Percentiles rank a stretch among this genome's conserved stretches.
Conservation (phyloP, 2,113 vertebrate genomes). For the Coregonus clupeaformis region DNA sequence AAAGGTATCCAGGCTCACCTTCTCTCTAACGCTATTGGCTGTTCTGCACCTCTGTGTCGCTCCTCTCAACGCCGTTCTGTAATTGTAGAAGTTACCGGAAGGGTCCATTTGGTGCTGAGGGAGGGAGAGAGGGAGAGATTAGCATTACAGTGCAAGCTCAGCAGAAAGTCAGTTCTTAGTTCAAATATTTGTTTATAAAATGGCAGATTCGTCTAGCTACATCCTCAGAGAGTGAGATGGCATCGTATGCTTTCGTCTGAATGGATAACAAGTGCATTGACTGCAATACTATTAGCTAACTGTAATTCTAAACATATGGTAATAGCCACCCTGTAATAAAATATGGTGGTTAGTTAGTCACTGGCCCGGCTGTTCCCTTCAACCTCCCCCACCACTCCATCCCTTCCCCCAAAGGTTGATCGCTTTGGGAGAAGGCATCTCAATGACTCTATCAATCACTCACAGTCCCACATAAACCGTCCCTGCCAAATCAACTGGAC, state of each 20-base stretch:
- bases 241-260: neutral
- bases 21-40: constrained; percentile 91
- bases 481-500: too few relatives aligned
- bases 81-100: constrained; percentile 96
- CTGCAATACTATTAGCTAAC: neutral
- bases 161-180: neutral
- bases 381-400: too few relatives aligned
- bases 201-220: too few relatives aligned
- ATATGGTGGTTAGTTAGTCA: neutral
- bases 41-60: constrained; percentile 88
- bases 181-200: too few relatives aligned
- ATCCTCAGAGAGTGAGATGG: neutral
- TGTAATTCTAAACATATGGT: too few relatives aligned
- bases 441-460: too few relatives aligned
- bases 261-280: neutral
- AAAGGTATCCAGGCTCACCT: constrained; percentile 70
- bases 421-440: too few relatives aligned
- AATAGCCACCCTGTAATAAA: neutral
- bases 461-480: too few relatives aligned
- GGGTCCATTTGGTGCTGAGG: constrained; percentile 96
- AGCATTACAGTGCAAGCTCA: neutral
- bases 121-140: neutral
- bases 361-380: neutral
- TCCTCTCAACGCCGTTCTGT: constrained; percentile 89
- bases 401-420: too few relatives aligned